Percentiles rank a stretch among this genome's conserved stretches.
Conservation (phyloP, 2,888 invertebrate genomes). For the Sesia bembeciformis region DNA sequence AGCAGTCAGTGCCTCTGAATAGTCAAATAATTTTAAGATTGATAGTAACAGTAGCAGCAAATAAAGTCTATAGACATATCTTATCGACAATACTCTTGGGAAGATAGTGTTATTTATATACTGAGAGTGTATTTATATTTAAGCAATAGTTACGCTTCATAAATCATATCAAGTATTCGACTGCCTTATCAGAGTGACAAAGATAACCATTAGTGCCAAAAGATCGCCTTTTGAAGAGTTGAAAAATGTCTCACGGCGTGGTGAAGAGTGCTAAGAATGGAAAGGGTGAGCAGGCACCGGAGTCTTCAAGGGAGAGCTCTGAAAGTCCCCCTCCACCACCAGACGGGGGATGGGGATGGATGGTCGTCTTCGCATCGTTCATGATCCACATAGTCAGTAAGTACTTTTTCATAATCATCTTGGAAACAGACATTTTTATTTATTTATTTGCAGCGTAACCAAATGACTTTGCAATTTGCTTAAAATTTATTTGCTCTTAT, state of each 20-base stretch:
- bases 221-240: slow-evolving; percentile 3
- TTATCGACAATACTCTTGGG: slow-evolving; percentile 13
- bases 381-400: slow-evolving; percentile 96
- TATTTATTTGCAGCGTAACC: no score
- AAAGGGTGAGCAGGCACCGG: slow-evolving; percentile 32
- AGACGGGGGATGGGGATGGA: slow-evolving; percentile 97
- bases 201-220: slow-evolving; percentile 18
- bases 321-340: slow-evolving; percentile 77
- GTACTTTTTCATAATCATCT: slow-evolving; percentile 45
- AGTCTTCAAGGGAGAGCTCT: slow-evolving; percentile 37
- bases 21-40: slow-evolving; percentile 1
- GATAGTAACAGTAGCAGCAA: slow-evolving; percentile 6
- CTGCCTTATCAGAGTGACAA: slow-evolving; percentile 24
- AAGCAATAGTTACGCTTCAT: slow-evolving; percentile 1
- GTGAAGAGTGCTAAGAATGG: slow-evolving; percentile 53
- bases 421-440: no score
- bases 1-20: slow-evolving; percentile 18
- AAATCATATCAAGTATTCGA: slow-evolving; percentile 25
- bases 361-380: slow-evolving; percentile 95
- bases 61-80: slow-evolving; percentile 11
- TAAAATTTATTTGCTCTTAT: no score
- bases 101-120: neutral
- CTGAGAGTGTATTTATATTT: neutral
- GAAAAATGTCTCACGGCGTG: slow-evolving; percentile 56
- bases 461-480: no score